Evolutionary conservation across 2,797 vertebrate species (phyloP), one percentile per base, ranked within the genome.

Genomic region (Zalophus californianus): DNA sequence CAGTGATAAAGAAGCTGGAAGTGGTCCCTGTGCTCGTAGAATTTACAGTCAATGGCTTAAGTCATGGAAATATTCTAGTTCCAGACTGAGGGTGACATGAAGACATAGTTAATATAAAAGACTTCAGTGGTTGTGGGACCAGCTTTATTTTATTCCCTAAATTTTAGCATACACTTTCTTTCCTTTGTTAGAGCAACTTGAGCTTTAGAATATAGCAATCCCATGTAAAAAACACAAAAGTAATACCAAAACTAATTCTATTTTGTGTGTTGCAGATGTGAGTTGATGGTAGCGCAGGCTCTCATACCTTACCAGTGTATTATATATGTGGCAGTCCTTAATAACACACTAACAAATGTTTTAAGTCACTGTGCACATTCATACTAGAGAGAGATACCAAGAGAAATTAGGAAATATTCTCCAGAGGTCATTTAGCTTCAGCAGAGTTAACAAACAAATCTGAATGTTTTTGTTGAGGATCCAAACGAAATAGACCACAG

Each of bases 341-440:
- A 86, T n/a, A 86, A 50, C 66, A 85, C 52, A 54, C 68, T 35
- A 68, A 68, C 82, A 92, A 68, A 66, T 48, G 60, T 85, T 78
- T 66, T 48, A 90, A 73, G 93, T 90, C 50, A 21, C 50, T 5
- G 25, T 75, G n/a, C 52, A 85, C 32, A 2, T 94, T 93, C 93
- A 23, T 64, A 52, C 66, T n/a, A 64, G 48, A 88, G 35, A 44
- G 32, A 79, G 68, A 72, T 77, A 89, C 44, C 82, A 73, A 95
- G 73, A 77, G 50, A 97, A 95, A 85, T 91, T 83, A 44, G 96
- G 78, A 92, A 97, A 92, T 75, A n/a, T 15, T 82, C 41, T 77
- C 91, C 56, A 60, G 50, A 94, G 60, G 52, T 88, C 85, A 58
- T 95, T 94, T 70, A 52, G 32, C 29, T 90, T 86, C 64, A 32